phyloP scores from a whole-genome alignment of 1,140 invertebrate genomes.

The Eulimnadia texana region DNA sequence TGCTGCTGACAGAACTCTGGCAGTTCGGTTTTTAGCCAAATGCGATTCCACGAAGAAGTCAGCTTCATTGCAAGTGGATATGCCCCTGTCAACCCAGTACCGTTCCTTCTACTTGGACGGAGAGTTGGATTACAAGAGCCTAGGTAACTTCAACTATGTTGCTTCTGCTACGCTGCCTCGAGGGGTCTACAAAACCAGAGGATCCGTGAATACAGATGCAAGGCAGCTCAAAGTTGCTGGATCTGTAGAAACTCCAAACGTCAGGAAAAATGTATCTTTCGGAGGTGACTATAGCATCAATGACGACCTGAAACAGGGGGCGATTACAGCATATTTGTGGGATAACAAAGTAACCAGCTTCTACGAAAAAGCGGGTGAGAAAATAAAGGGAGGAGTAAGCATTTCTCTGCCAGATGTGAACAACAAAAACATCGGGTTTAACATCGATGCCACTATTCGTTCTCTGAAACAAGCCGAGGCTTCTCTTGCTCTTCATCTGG shows the following conservation, averaged over 20 bases:
- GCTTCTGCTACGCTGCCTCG: background rate
- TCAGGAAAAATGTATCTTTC: background rate
- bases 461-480: background rate
- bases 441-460: conserved; percentile 3
- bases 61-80: background rate
- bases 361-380: conserved; percentile 4
- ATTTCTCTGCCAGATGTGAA: conserved; percentile 12
- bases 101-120: background rate
- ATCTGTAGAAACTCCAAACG: background rate
- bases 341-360: conserved; percentile 6
- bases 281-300: background rate
- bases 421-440: background rate
- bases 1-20: no score
- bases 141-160: background rate
- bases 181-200: background rate
- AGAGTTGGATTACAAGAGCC: background rate
- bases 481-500: background rate
- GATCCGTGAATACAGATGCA: background rate
- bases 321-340: conserved; percentile 1
- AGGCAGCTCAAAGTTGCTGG: background rate
- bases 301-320: background rate
- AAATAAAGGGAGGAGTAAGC: background rate
- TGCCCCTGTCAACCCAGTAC: background rate
- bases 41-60: no score
- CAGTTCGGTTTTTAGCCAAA: no score